A percentile compares a stretch with the other conserved stretches of the same genome.
These are phyloP conservation scores for Solea senegalensis DNA, from an alignment of 2,113 vertebrate genomes.

Conservation along the genomic window DNA sequence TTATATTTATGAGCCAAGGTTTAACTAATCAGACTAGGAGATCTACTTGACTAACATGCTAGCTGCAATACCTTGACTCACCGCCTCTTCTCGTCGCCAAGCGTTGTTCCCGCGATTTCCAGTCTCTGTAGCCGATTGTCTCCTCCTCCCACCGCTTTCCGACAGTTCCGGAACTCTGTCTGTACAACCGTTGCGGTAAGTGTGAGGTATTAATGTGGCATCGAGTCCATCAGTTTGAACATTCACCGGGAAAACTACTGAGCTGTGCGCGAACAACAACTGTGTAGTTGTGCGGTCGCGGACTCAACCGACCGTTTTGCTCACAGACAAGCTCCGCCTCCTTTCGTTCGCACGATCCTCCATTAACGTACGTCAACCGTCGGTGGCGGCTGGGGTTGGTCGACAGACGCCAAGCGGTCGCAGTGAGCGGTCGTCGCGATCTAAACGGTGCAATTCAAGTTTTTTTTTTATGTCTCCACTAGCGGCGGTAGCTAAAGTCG, in stretches of 20 bases:
- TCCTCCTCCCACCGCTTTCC: constrained; percentile 6
- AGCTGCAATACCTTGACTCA: constrained; percentile 69
- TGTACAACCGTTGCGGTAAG: background rate
- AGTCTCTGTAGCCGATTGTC: background rate
- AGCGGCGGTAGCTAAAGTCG: constrained; percentile 28
- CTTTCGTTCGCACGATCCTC: constrained; percentile 35
- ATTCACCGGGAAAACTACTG: constrained; percentile 18
- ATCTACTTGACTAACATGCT: constrained; percentile 42
- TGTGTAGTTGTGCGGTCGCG: constrained; percentile 8
- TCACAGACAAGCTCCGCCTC: constrained; percentile 68
- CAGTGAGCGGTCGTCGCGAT: constrained; percentile 14
- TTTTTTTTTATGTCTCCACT: background rate
- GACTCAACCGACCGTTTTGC: constrained; percentile 18
- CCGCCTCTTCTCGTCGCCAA: constrained; percentile 34
- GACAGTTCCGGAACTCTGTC: background rate
- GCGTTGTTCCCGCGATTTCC: constrained; percentile 56
- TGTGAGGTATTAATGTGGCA: background rate
- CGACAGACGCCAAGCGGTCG: constrained; percentile 4
- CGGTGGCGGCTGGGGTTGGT: constrained; percentile 34
- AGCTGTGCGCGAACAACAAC: constrained; percentile 40
- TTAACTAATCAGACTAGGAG: background rate
- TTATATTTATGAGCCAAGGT: background rate
- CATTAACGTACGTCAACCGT: constrained; percentile 35
- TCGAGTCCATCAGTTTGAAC: constrained; percentile 5
- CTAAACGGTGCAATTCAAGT: background rate